Conservation (phyloP, 2,113 vertebrate species). For the Rostratula benghalensis region DNA sequence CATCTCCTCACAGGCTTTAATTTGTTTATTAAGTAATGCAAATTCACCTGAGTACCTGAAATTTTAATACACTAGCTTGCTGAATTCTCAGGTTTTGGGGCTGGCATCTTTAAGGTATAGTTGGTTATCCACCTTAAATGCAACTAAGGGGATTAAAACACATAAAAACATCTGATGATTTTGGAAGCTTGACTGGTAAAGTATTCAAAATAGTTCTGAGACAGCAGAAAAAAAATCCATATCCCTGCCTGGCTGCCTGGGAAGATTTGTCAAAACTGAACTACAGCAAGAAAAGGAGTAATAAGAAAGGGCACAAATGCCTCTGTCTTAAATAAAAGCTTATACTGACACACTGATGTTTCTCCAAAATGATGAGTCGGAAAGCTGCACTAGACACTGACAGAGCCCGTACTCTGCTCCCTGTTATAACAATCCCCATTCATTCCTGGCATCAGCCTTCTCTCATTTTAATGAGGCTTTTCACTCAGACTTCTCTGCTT, state of each 20-base stretch:
- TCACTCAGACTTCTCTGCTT: constrained; percentile 33
- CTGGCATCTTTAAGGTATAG: neutral
- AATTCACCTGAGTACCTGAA: neutral
- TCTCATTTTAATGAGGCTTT: constrained; percentile 57
- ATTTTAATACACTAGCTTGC: neutral
- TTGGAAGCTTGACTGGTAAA: neutral
- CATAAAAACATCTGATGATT: neutral
- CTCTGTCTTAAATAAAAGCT: constrained; percentile 38
- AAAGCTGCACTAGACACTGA: constrained; percentile 7
- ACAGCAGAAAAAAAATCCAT: neutral
- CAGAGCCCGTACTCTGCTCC: neutral
- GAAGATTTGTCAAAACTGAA: constrained; percentile 24
- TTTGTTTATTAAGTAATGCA: neutral
- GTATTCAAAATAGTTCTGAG: constrained; percentile 8
- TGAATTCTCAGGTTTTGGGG: neutral
- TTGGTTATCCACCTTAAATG: neutral
- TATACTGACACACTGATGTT: neutral
- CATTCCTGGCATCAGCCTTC: constrained; percentile 15
- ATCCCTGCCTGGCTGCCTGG: neutral
- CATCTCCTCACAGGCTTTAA: neutral
- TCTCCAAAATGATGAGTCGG: neutral
- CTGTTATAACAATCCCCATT: constrained; percentile 2
- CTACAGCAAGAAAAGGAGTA: constrained; percentile 6
- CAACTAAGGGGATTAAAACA: neutral
- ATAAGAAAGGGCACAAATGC: constrained; percentile 36